Evolutionary conservation across 1,140 invertebrate genomes (phyloP), one percentile per base, ranked within the genome.

Genomic region (Chironomus tepperi): DNA sequence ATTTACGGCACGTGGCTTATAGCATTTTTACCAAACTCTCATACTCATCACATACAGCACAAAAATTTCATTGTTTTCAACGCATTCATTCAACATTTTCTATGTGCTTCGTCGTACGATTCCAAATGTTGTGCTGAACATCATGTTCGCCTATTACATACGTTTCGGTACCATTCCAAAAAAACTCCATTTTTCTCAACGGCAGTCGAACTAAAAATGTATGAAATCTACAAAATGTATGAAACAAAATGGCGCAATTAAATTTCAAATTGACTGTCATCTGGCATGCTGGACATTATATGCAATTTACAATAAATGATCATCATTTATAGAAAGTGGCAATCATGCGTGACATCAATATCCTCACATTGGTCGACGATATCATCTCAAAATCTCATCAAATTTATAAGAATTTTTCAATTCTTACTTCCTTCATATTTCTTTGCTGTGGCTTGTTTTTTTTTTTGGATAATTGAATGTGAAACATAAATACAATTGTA

Each of bases 221-320:
- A 57, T 57, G 47, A 57, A 57, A 57, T 57, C 47, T 57, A 57
- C 47, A 57, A 57, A 57, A 57, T 57, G 47, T 57, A 57, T 57
- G 47, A 57, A 57, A 57, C 47, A 57, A 57, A 57, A 57, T 57
- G 47, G 47, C 47, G 47, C 47, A 57, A 57, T 57, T 57, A 57
- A 57, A 57, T 57, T 57, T 57, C 47, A 57, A 57, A 57, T 57
- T 57, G 47, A 57, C 9, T 5, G 47, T 57, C 12, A n/a, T 57
- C 12, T 1, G 24, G 3, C 12, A 3, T n/a, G 12, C 47, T 15
- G 47, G 47, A 57, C 47, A 57, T 0, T 57, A 12, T 34, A 2
- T 57, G 5, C 12, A 57, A 5, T 57, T 57, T 57, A 57, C 15
- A 5, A 12, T n/a, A 9, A 12, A 57, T 57, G 47, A 57, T 57